These are phyloP conservation scores for Balaeniceps rex DNA, from an alignment of 2,113 vertebrate species.

Conservation along the genomic window DNA sequence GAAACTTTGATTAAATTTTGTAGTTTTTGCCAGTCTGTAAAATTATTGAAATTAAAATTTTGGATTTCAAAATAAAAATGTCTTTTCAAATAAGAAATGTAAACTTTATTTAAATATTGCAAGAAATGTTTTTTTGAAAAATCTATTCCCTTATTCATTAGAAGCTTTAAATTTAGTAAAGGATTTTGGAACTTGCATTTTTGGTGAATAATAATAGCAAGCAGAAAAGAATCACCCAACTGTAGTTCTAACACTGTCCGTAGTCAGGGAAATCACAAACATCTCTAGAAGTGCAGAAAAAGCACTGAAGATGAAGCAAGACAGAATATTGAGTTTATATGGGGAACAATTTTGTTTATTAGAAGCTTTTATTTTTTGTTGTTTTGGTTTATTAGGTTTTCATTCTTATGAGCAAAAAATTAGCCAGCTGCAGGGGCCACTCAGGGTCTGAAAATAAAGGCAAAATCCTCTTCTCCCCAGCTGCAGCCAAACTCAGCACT, in stretches of 20 bases:
- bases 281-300: not conserved
- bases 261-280: not conserved
- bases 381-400: not conserved
- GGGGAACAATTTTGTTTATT: not conserved
- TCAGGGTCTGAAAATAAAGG: not conserved
- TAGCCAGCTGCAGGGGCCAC: not conserved
- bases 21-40: not conserved
- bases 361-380: not conserved
- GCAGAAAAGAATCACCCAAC: not conserved
- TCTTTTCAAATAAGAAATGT: not conserved
- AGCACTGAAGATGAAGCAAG: not conserved
- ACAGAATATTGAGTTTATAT: not conserved
- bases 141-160: not conserved
- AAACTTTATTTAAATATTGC: not conserved
- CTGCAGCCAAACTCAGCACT: not conserved
- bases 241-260: not conserved
- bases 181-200: not conserved
- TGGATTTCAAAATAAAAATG: not conserved
- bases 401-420: not conserved
- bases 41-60: not conserved
- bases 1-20: not conserved
- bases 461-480: fast-evolving
- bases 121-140: not conserved
- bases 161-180: not conserved
- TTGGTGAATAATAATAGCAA: not conserved